Evolutionary conservation across 2,113 vertebrate species (phyloP).

Genomic region (Arvicanthis niloticus): DNA sequence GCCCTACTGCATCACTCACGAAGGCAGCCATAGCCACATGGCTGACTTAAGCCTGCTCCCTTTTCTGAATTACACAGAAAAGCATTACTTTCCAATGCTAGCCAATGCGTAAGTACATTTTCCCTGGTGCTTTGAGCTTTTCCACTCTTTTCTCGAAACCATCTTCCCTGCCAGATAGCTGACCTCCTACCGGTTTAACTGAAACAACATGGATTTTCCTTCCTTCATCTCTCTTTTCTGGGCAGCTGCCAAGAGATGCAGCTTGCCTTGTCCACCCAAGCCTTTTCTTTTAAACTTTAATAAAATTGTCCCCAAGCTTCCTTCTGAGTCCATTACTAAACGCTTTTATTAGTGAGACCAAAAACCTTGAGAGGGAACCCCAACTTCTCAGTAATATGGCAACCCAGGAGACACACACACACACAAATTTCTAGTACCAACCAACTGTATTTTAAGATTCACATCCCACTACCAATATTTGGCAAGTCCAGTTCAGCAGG

Average conservation of each 20-base stretch:
- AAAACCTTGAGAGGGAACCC: background rate
- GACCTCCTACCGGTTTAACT: background rate
- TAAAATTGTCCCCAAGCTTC: background rate
- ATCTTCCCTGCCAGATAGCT: background rate
- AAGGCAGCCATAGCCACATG: background rate
- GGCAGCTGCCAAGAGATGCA: background rate
- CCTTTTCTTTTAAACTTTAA: background rate
- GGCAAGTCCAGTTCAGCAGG: background rate
- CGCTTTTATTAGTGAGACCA: background rate
- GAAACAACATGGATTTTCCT: rapidly evolving
- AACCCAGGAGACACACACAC: background rate
- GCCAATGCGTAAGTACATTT: background rate
- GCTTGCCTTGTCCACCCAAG: background rate
- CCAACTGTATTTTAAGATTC: background rate
- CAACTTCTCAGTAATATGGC: background rate
- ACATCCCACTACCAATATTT: background rate
- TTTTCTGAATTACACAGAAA: background rate
- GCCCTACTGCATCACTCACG: too few species aligned
- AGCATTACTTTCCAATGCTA: background rate
- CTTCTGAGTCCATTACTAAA: background rate
- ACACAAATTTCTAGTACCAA: background rate
- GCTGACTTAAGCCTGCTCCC: background rate
- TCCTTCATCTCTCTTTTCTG: background rate
- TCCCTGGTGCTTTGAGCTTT: background rate
- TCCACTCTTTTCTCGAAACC: background rate